Evolutionary conservation across 2,113 vertebrate species (phyloP), one percentile per base, ranked within the genome.

Genomic region (Gorsachius goisagi): DNA sequence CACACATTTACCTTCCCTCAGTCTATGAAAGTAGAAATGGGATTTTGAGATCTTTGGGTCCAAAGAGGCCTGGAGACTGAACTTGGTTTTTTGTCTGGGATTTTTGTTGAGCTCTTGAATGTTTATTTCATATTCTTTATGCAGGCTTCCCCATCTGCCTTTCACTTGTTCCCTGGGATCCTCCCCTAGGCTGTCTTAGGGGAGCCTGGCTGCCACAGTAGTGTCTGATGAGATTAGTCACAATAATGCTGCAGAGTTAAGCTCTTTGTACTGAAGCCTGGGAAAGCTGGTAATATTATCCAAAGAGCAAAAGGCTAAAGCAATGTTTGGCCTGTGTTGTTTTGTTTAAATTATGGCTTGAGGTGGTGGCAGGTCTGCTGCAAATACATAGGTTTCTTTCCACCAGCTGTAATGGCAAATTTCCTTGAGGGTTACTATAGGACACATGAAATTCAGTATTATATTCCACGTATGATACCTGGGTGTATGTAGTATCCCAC

Each of bases 201-300:
- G 77, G 21, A 93, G 56, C 52, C 90, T 95, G 76, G 80, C 83
- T 92, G 86, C 79, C 60, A 85, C 73, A 84, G 80, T 33, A 78
- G 49, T 16, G 49, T 94, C 90, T 96, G 96, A 97, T 94, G 83
- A 84, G 90, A 96, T 97, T 95, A 96, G 80, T 91, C 93, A 75
- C 88, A 93, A 45, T 91, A 96, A 94, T 85, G 78, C 88, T 91
- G 92, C 88, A 90, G 90, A 91, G 88, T 47, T 96, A 96, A 96
- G 92, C 96, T 96, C 60, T 94, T 96, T 96, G 94, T 44, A 69
- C 39, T 81, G 72, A 30, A 84, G 68, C 90, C 90, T 86, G 58
- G 86, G 56, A 95, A 85, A 93, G 59, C 69, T 86, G 60, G 73
- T 64, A 90, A 84, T 90, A 89, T 90, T 78, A 92, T 91, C 72